Conservation (phyloP, 2,113 vertebrate species). For the Holacanthus passer region DNA sequence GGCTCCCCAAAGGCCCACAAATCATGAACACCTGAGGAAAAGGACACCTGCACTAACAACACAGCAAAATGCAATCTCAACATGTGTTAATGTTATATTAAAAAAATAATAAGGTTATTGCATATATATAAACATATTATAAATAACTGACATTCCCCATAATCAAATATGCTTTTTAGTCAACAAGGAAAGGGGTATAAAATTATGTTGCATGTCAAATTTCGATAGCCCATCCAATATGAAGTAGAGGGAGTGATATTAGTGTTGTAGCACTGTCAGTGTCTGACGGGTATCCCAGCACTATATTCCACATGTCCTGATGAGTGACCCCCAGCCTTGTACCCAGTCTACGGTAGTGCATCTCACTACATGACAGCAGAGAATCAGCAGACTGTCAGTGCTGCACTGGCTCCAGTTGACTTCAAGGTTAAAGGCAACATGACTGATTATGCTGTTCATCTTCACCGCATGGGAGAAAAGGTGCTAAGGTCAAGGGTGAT, state of each 20-base stretch:
- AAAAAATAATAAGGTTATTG: too few relatives aligned
- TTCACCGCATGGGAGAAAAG: constrained; percentile 48
- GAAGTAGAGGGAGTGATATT: background rate
- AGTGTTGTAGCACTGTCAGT: background rate
- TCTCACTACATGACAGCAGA: background rate
- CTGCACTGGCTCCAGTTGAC: constrained; percentile 42
- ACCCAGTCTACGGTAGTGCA: background rate
- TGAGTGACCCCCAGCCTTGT: background rate
- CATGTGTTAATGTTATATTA: too few relatives aligned
- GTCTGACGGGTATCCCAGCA: background rate
- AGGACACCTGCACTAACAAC: background rate
- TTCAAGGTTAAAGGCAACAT: constrained; percentile 80
- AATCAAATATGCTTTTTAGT: background rate
- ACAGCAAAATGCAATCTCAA: background rate
- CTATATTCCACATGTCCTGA: background rate
- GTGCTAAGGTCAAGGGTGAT: constrained; percentile 81
- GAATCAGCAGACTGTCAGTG: background rate
- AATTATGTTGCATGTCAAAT: background rate
- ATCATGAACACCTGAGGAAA: background rate
- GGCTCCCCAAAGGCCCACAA: background rate
- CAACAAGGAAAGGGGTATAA: background rate
- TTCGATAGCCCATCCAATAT: background rate
- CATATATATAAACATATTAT: background rate
- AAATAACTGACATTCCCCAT: too few relatives aligned
- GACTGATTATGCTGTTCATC: constrained; percentile 71